Evolutionary conservation across 2,888 invertebrate genomes (phyloP).

Genomic region (Anagyrus pseudococci): DNA sequence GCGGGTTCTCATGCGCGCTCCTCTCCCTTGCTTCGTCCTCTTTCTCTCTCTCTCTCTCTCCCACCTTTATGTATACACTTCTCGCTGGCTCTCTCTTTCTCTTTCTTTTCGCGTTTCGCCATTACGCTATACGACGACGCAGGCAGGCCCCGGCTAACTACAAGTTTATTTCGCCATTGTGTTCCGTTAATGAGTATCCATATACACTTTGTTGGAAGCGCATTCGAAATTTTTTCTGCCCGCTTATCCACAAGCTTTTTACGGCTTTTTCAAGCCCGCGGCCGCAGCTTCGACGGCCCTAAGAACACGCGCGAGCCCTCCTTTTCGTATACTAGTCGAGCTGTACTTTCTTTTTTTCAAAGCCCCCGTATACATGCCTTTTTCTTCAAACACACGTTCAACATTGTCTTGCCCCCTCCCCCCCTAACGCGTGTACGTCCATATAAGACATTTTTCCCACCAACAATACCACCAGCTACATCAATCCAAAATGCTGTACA

Average conservation of each 20-base stretch:
- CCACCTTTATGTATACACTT: background rate
- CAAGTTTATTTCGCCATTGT: slow-evolving; percentile 39
- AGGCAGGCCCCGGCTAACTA: slow-evolving; percentile 18
- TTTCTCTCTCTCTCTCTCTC: too few relatives aligned
- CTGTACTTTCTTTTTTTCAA: background rate
- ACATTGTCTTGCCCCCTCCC: too few relatives aligned
- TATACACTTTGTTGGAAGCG: slow-evolving; percentile 10
- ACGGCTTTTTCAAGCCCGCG: background rate
- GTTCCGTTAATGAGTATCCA: slow-evolving; percentile 34
- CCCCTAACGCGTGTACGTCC: too few relatives aligned
- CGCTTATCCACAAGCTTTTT: slow-evolving; percentile 31
- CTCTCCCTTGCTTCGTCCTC: slow-evolving; percentile 9
- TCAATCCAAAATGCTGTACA: too few relatives aligned
- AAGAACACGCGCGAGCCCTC: too few relatives aligned
- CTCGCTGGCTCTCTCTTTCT: slow-evolving; percentile 11
- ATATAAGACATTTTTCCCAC: too few relatives aligned
- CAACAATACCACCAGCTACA: too few relatives aligned
- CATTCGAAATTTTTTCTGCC: slow-evolving; percentile 14
- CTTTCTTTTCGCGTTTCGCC: slow-evolving; percentile 11
- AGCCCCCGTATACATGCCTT: background rate
- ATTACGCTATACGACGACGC: slow-evolving; percentile 13
- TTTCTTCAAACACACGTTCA: too few relatives aligned
- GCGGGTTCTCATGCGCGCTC: slow-evolving; percentile 31
- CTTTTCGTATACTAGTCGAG: too few relatives aligned
- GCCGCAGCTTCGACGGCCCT: too few relatives aligned